A percentile compares a stretch with the other conserved stretches of the same genome.
Conservation (phyloP, 2,888 invertebrate genomes). For the Griposia aprilina region DNA sequence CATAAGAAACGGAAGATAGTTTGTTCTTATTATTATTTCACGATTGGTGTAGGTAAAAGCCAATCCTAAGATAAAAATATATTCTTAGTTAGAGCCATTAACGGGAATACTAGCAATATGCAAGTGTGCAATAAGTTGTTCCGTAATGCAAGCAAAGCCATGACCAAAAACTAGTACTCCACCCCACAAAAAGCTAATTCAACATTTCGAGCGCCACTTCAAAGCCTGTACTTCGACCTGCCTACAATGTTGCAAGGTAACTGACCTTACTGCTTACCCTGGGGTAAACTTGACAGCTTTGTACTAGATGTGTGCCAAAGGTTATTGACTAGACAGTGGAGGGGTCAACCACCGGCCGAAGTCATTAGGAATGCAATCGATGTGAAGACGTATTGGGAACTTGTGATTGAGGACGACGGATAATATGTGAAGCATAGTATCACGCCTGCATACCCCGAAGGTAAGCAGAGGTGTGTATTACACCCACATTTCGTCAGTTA, state of each 20-base stretch:
- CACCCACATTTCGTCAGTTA: background rate
- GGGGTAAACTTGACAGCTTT: constrained; percentile 79
- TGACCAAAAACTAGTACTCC: background rate
- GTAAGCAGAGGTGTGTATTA: too few relatives aligned
- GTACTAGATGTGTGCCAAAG: constrained; percentile 66
- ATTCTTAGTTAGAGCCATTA: background rate
- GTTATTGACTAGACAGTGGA: constrained; percentile 65
- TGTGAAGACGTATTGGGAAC: constrained; percentile 53
- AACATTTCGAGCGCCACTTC: constrained; percentile 29
- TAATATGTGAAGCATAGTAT: background rate
- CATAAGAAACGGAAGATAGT: background rate
- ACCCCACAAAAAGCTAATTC: background rate
- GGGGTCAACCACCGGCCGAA: constrained; percentile 60
- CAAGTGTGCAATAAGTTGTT: background rate
- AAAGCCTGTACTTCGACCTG: constrained; percentile 2
- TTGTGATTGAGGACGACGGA: constrained; percentile 46
- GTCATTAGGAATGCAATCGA: constrained; percentile 68
- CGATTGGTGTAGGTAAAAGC: background rate
- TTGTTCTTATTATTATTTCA: background rate
- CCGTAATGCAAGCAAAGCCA: background rate
- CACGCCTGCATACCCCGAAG: background rate
- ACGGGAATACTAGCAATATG: background rate
- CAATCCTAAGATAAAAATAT: background rate
- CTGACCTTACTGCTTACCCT: constrained; percentile 76
- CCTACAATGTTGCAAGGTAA: constrained; percentile 62